Evolutionary conservation across 2,113 vertebrate genomes (phyloP).

Genomic region (Paratilapia polleni): DNA sequence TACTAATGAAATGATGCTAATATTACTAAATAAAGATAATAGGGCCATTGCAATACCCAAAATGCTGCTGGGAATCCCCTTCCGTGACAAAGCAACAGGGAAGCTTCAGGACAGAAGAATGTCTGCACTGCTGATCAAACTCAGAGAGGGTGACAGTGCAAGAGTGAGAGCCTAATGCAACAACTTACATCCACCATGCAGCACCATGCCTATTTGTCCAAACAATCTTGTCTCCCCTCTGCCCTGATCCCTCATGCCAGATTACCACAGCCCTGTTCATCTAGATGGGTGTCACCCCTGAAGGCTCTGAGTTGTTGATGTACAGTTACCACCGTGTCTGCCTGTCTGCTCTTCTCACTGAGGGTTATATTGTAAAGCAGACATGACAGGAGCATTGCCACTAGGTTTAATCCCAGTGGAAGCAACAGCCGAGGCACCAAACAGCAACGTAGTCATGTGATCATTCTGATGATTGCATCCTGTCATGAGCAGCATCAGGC

Average conservation of each 20-base stretch:
- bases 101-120: conserved; percentile 32
- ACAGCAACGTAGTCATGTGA: conserved; percentile 50
- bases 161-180: conserved; percentile 50
- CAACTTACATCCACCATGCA: conserved; percentile 59
- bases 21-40: conserved; percentile 42
- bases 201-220: conserved; percentile 55
- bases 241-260: conserved; percentile 65
- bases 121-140: conserved; percentile 45
- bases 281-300: conserved; percentile 53
- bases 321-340: conserved; percentile 67
- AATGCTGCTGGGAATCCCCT: conserved; percentile 1
- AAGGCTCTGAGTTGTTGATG: conserved; percentile 61
- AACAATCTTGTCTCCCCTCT: conserved; percentile 59
- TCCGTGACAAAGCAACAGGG: conserved; percentile 18
- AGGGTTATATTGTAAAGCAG: conserved; percentile 65
- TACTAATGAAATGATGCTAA: conserved; percentile 38
- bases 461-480: conserved; percentile 56
- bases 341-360: conserved; percentile 61
- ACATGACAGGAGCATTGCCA: conserved; percentile 65
- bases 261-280: conserved; percentile 56
- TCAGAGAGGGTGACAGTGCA: conserved; percentile 41
- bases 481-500: conserved; percentile 47
- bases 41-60: conserved; percentile 4
- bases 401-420: conserved; percentile 58
- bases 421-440: conserved; percentile 40